Conservation (phyloP, 2,797 vertebrate species). For the Myiotriccus ornatus region DNA sequence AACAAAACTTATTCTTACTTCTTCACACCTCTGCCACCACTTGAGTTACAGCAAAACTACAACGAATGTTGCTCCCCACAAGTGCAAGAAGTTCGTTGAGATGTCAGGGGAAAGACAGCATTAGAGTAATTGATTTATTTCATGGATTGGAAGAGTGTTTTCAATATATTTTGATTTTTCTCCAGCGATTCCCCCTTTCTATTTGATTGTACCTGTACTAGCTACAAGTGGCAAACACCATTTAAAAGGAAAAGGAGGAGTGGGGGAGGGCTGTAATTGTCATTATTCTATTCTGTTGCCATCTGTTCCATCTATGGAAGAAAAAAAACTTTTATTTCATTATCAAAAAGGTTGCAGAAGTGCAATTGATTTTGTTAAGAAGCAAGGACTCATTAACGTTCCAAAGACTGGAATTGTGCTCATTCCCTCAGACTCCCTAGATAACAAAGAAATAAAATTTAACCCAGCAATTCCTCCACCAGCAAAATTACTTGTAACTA, state of each 20-base stretch:
- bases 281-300: constrained; percentile 24
- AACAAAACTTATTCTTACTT: not conserved
- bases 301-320: constrained; percentile 25
- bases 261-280: not conserved
- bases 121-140: constrained; percentile 27
- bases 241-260: not conserved
- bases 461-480: constrained; percentile 16
- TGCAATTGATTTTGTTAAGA: constrained; percentile 46
- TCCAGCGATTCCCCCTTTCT: not conserved
- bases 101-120: not conserved
- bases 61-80: not conserved
- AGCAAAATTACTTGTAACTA: constrained; percentile 36
- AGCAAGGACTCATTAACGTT: constrained; percentile 37
- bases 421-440: constrained; percentile 6
- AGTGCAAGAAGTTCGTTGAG: not conserved
- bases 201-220: constrained; percentile 32
- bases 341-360: constrained; percentile 52
- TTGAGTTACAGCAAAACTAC: not conserved
- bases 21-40: not conserved
- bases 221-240: not conserved
- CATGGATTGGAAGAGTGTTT: constrained; percentile 4
- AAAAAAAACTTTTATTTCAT: constrained; percentile 46
- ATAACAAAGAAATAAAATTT: constrained; percentile 47
- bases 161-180: constrained; percentile 49
- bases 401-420: constrained; percentile 12